Conservation (phyloP, 2,113 vertebrate genomes). For the Canis aureus region DNA sequence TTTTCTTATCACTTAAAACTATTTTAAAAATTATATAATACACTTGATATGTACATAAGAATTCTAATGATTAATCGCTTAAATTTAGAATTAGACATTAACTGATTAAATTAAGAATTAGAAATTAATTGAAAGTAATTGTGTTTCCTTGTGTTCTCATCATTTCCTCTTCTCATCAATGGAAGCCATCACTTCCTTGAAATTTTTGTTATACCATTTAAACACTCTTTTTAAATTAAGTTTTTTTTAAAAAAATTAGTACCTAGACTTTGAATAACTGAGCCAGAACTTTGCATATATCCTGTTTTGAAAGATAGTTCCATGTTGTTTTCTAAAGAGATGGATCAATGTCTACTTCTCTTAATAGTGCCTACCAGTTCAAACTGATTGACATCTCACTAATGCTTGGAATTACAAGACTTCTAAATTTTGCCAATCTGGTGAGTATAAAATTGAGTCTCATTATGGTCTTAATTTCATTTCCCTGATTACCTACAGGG, state of each 20-base stretch:
- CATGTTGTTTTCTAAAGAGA: neutral
- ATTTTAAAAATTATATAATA: neutral
- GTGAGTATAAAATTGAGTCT: neutral
- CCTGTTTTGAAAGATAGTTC: neutral
- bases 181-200: neutral
- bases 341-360: neutral
- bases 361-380: neutral
- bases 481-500: neutral
- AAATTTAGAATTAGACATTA: neutral
- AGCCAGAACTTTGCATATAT: neutral
- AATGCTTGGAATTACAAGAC: neutral
- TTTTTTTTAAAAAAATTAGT: neutral
- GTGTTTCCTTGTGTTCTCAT: neutral
- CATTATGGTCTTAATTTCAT: neutral
- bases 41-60: neutral
- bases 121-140: neutral
- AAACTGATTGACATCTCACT: neutral
- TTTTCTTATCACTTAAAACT: neutral
- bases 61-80: neutral
- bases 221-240: neutral
- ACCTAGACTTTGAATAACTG: neutral
- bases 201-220: neutral
- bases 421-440: neutral
- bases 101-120: neutral
- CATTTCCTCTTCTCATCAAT: neutral